A percentile compares a stretch with the other conserved stretches of the same genome.
Evolutionary conservation across 2,113 vertebrate genomes (phyloP).

Genomic region (Procavia capensis): DNA sequence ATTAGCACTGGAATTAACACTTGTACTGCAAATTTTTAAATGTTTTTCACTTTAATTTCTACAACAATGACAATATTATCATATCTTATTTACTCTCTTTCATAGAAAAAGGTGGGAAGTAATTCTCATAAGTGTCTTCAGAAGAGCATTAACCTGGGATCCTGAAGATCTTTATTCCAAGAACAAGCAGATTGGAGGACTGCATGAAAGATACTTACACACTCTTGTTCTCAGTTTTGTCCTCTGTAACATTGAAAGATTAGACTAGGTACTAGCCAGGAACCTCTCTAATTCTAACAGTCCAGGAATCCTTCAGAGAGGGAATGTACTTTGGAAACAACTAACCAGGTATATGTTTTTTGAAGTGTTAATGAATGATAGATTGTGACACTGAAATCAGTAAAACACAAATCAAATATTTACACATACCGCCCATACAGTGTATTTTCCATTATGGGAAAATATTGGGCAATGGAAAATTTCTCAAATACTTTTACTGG

Average conservation of each 20-base stretch:
- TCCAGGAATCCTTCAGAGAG: slow-evolving; percentile 6
- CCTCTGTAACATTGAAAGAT: slow-evolving; percentile 43
- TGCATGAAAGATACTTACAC: background rate
- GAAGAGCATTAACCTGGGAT: background rate
- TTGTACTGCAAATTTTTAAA: background rate
- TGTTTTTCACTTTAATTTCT: background rate
- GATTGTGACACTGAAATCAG: slow-evolving; percentile 75
- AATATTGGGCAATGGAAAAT: slow-evolving; percentile 78
- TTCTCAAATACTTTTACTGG: slow-evolving; percentile 76
- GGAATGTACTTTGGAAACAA: slow-evolving; percentile 49
- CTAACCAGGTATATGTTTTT: slow-evolving; percentile 65
- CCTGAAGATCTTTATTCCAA: background rate
- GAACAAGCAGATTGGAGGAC: background rate
- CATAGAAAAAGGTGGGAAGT: background rate
- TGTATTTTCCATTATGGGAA: slow-evolving; percentile 74
- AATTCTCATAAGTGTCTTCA: background rate
- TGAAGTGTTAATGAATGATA: slow-evolving; percentile 76
- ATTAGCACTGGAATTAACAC: background rate
- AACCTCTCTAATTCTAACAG: background rate
- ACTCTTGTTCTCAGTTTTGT: background rate
- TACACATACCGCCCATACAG: slow-evolving; percentile 65
- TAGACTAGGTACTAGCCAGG: background rate
- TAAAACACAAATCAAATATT: slow-evolving; percentile 75
- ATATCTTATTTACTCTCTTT: background rate
- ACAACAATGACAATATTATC: background rate